Evolutionary conservation across 2,113 vertebrate species (phyloP).

Genomic region (Zosterops pallidus): DNA sequence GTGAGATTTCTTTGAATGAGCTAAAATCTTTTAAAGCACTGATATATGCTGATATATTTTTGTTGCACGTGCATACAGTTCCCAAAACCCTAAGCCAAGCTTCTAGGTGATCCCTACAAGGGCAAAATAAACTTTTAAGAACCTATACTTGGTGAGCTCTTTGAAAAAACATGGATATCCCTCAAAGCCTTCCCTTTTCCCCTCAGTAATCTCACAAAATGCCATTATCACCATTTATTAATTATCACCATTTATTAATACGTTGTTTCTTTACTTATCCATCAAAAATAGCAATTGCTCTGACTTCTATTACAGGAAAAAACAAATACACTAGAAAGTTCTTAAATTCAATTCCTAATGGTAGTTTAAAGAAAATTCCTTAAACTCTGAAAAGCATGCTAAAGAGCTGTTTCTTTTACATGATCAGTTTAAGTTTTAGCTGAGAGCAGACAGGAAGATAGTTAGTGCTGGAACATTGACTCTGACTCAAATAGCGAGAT

Average conservation of each 20-base stretch:
- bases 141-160: fast-evolving
- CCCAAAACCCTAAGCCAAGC: neutral
- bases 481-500: neutral
- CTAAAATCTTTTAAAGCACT: neutral
- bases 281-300: neutral
- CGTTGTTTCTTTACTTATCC: neutral
- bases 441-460: neutral
- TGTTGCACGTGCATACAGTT: neutral
- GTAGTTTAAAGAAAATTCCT: neutral
- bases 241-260: neutral
- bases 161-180: neutral
- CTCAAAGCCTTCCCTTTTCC: neutral
- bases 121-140: neutral
- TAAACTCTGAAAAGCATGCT: neutral
- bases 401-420: neutral
- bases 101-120: neutral
- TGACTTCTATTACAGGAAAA: neutral
- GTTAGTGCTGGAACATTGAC: conserved; percentile 29
- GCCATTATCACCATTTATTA: neutral
- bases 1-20: neutral
- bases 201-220: neutral
- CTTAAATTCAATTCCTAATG: neutral
- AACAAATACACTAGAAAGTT: neutral
- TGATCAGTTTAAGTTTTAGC: neutral
- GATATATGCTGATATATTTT: neutral